phyloP scores from a whole-genome alignment of 2,888 invertebrate species.

The Sceliomorpha sp. region DNA sequence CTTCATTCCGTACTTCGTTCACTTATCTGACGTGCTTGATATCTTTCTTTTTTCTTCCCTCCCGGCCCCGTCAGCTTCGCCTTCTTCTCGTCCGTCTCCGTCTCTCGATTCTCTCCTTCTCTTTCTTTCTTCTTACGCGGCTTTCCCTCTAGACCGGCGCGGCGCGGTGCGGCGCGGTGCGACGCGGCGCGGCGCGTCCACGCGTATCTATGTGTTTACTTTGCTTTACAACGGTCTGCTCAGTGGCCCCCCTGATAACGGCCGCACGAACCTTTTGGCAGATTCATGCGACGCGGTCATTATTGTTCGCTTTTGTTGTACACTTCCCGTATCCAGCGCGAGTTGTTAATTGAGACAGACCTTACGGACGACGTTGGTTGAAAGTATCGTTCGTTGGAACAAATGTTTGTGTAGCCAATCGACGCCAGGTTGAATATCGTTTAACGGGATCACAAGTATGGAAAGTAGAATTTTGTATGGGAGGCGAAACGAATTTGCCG shows the following conservation, averaged over 20 bases:
- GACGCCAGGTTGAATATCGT: no score
- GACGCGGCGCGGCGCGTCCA: no score
- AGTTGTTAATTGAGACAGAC: constrained; percentile 22
- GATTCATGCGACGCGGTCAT: constrained; percentile 15
- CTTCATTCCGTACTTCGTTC: constrained; percentile 19
- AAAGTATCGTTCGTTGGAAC: no score
- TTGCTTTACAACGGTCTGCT: constrained; percentile 49
- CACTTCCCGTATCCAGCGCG: background rate
- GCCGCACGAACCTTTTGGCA: constrained; percentile 29
- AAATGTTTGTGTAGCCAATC: no score
- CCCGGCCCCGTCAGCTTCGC: no score
- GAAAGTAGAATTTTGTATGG: background rate
- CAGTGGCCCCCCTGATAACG: constrained; percentile 36
- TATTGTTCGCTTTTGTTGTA: constrained; percentile 17
- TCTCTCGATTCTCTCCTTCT: constrained; percentile 5
- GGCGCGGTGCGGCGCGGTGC: no score
- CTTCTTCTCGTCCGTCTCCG: no score
- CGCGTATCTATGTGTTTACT: constrained; percentile 43
- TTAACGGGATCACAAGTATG: no score
- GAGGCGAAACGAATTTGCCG: no score
- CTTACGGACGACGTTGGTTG: background rate
- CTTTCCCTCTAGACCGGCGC: constrained; percentile 19
- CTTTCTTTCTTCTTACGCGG: constrained; percentile 5
- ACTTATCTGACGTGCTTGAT: constrained; percentile 23
- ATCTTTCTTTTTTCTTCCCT: constrained; percentile 20